phyloP scores from a whole-genome alignment of 1,140 invertebrate genomes.

The Papilio polytes region DNA sequence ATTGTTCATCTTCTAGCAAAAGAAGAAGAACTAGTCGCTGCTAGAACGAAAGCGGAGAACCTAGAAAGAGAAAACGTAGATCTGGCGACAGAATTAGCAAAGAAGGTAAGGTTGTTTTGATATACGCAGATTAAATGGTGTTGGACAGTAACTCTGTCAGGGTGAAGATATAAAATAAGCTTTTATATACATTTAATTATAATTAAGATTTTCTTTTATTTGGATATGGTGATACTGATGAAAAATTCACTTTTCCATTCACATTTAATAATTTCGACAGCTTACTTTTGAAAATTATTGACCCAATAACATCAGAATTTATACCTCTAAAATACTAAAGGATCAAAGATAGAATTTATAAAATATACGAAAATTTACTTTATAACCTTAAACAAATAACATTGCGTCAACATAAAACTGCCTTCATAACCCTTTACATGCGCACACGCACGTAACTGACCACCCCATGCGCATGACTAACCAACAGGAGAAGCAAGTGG shows the following conservation, averaged over 20 bases:
- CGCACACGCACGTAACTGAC: not conserved
- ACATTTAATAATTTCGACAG: not conserved
- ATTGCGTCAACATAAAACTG: not conserved
- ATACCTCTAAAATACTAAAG: not conserved
- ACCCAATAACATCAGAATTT: not conserved
- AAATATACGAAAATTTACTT: not conserved
- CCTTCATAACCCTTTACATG: not conserved
- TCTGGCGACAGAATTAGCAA: constrained; percentile 92
- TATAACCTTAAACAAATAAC: not conserved
- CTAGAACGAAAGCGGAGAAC: constrained; percentile 93
- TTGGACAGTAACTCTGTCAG: constrained; percentile 16
- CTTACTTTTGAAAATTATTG: too few relatives aligned
- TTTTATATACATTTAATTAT: not conserved
- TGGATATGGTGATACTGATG: constrained; percentile 28
- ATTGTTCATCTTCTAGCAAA: constrained; percentile 96
- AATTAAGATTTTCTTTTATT: constrained; percentile 13
- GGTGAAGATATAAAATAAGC: not conserved
- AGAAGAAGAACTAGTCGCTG: constrained; percentile 96
- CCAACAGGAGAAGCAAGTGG: constrained; percentile 93
- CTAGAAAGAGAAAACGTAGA: constrained; percentile 95
- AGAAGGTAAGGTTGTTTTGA: constrained; percentile 85
- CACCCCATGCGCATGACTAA: constrained; percentile 39
- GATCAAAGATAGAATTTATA: not conserved
- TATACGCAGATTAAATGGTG: not conserved
- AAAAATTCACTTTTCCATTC: constrained; percentile 18